Conservation (phyloP, 2,888 invertebrate genomes). For the Drosophila meridionalis region DNA sequence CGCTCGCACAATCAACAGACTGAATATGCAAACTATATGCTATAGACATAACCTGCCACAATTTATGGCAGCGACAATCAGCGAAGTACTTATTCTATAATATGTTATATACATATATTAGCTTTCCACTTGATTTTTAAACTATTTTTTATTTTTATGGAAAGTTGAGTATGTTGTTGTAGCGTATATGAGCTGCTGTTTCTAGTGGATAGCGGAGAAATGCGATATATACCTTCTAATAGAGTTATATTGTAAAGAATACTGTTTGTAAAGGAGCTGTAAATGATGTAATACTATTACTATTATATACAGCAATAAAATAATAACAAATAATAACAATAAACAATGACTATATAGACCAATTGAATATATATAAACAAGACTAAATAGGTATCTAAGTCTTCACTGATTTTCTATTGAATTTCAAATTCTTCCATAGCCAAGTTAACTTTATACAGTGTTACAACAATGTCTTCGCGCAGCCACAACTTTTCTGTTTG, state of each 20-base stretch:
- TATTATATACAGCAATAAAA: too few species aligned
- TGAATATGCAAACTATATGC: background rate
- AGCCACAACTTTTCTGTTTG: background rate
- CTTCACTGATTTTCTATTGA: too few species aligned
- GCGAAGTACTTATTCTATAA: background rate
- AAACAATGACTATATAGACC: too few species aligned
- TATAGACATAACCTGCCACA: conserved; percentile 4
- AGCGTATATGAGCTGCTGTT: background rate
- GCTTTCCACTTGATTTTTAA: background rate
- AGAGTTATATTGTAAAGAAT: background rate
- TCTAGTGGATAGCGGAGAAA: background rate
- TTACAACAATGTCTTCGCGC: too few species aligned
- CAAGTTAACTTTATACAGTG: background rate
- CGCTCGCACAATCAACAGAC: background rate
- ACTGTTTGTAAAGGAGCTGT: too few species aligned
- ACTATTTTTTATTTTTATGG: conserved; percentile 6
- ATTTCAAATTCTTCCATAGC: too few species aligned
- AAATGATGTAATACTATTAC: too few species aligned
- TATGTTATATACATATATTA: background rate
- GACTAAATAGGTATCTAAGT: too few species aligned
- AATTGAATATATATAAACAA: too few species aligned
- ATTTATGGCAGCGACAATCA: conserved; percentile 10
- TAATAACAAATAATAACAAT: too few species aligned
- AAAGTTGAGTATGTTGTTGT: background rate
- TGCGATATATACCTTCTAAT: background rate